phyloP scores from a whole-genome alignment of 2,888 invertebrate genomes.

The Morinoia aosen region DNA sequence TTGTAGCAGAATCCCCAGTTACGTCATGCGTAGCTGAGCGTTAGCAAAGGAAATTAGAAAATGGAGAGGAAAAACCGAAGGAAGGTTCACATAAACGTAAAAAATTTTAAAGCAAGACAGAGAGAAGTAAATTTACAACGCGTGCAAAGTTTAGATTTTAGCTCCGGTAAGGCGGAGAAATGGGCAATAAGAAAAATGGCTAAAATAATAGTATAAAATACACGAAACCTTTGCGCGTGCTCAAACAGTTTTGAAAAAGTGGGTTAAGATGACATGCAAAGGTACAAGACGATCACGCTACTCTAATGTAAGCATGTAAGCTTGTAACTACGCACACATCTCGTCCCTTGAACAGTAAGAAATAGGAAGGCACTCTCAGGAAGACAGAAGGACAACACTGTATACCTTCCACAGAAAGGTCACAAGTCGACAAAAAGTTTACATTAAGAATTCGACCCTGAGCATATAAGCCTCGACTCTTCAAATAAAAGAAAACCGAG shows the following conservation, averaged over 20 bases:
- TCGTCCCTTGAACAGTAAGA: background rate
- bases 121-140: background rate
- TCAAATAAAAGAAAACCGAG: background rate
- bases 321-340: background rate
- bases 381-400: background rate
- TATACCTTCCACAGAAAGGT: background rate
- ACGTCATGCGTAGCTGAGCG: background rate
- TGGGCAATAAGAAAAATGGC: background rate
- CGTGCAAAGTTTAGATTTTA: background rate
- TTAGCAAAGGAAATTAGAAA: background rate
- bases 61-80: background rate
- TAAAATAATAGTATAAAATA: background rate
- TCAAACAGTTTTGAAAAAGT: background rate
- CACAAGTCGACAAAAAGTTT: background rate
- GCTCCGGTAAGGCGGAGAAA: background rate
- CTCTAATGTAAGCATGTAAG: background rate
- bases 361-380: background rate
- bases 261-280: background rate
- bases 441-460: background rate
- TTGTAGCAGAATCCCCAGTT: background rate
- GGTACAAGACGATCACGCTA: background rate
- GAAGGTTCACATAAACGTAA: background rate
- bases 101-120: background rate
- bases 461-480: background rate
- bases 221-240: background rate